Base-by-base conservation (phyloP, 2,888 invertebrate genomes). In the Eucera pruinosa region DNA sequence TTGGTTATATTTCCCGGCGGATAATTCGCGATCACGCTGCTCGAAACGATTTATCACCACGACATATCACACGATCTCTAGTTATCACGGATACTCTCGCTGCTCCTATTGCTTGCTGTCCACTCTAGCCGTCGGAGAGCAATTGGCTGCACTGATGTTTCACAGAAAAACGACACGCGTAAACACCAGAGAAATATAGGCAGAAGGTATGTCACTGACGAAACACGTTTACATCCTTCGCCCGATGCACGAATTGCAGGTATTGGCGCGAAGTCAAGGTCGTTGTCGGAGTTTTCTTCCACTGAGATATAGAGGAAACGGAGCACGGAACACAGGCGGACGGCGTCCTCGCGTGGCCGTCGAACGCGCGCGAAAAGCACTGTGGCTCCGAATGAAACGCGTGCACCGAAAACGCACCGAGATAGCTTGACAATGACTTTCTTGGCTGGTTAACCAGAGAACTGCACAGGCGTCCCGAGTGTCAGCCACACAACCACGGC, bases 181-280 rank as follows among this genome's bases (percentile, higher is more conserved):
- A 36, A 52, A 75, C 81, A 75, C 78, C 48, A 15, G 3, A 6
- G 5, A 27, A 5, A n/a, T n/a, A 18, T 13, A 18, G 2, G 58
- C 30, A 2, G n/a, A 13, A 30, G n/a, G 20, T 57, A 64, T 57
- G 78, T 79, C 84, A 83, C 83, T 81, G 73, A 62, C 20, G 39
- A 33, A 68, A 64, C 83, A 74, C 81, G 78, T 78, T 62, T 76
- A 71, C 58, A 83, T 74, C 71, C 74, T 69, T 52, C 57, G 23
- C 47, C 23, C 66, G 64, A 57, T 39, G 39, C 64, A 64, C 11
- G 15, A n/a, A 45, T 57, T n/a, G 30, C 30, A n/a, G 18, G 27
- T 20, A 52, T 67, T 68, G 77, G 66, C 62, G 81, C 66, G 50
- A 72, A 72, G 55, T 33, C 58, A 65, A 41, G 9, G 25, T 3